These are phyloP conservation scores for Novumbra hubbsi DNA, from an alignment of 2,797 vertebrate genomes.

Conservation along the genomic window DNA sequence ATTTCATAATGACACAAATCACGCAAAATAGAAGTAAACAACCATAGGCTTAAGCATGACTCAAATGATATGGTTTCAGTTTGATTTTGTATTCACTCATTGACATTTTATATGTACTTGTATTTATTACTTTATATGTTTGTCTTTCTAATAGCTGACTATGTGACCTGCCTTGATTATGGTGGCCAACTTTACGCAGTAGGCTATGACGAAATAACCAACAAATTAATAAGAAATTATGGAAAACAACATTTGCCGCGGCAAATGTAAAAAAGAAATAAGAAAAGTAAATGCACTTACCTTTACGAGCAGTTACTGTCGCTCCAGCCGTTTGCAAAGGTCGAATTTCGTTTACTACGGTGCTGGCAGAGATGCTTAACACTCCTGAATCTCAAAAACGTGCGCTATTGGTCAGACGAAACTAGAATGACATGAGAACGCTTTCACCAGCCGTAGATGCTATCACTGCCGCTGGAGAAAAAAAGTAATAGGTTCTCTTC, in stretches of 20 bases:
- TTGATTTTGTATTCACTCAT: background rate
- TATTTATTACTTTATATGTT: too few relatives aligned
- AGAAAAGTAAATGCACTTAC: conserved; percentile 3
- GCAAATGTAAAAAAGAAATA: background rate
- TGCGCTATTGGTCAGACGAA: conserved; percentile 42
- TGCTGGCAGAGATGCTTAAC: conserved; percentile 13
- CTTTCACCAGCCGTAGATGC: conserved; percentile 47
- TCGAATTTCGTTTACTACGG: conserved; percentile 44
- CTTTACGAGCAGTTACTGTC: conserved; percentile 31
- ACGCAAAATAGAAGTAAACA: background rate
- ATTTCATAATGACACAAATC: background rate
- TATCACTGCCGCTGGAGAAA: conserved; percentile 38
- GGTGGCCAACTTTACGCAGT: background rate
- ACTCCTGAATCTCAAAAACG: conserved; percentile 17
- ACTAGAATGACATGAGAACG: conserved; percentile 30
- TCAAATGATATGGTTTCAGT: background rate
- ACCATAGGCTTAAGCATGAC: background rate
- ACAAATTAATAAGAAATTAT: background rate
- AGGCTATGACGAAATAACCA: background rate
- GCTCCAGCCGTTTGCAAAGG: conserved; percentile 48
- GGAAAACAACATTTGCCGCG: background rate
- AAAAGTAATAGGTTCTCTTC: conserved; percentile 65
- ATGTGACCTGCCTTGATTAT: background rate
- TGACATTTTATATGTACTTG: too few relatives aligned
- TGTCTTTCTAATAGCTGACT: background rate